These are phyloP conservation scores for Acanthis flammea DNA, from an alignment of 2,797 vertebrate genomes.

Conservation along the genomic window DNA sequence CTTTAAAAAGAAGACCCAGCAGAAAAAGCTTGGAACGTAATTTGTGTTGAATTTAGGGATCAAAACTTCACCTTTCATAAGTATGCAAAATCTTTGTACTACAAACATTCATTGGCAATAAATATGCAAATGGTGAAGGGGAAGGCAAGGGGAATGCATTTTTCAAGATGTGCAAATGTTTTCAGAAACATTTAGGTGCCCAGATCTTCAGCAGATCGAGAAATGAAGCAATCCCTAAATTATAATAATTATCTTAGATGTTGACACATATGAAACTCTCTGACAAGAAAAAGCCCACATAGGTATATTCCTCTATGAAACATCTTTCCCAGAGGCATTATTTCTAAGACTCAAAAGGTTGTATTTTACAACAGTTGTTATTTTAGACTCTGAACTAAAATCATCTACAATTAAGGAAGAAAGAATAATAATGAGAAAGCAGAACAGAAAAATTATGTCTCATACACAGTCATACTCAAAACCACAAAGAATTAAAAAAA, in stretches of 20 bases:
- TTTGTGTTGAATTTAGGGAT: not conserved
- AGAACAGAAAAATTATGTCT: not conserved
- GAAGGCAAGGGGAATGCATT: not conserved
- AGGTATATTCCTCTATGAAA: not conserved
- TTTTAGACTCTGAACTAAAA: not conserved
- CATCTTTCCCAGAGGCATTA: not conserved
- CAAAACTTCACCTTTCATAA: not conserved
- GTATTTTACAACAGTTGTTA: not conserved
- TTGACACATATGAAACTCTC: not conserved
- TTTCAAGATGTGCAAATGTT: not conserved
- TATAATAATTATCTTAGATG: not conserved
- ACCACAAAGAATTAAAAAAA: not conserved
- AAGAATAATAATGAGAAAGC: not conserved
- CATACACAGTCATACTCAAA: not conserved
- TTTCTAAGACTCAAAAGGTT: not conserved
- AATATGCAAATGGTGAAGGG: not conserved
- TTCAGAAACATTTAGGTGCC: not conserved
- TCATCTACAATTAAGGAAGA: not conserved
- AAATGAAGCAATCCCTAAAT: not conserved
- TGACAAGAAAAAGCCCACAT: not conserved
- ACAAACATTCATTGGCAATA: not conserved
- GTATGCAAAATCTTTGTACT: not conserved
- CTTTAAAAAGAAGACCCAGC: not conserved
- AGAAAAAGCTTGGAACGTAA: not conserved
- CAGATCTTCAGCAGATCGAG: not conserved